Percentiles rank a stretch among this genome's conserved stretches.
Evolutionary conservation across 2,888 invertebrate genomes (phyloP).

Genomic region (Chymomyza fuscimana): DNA sequence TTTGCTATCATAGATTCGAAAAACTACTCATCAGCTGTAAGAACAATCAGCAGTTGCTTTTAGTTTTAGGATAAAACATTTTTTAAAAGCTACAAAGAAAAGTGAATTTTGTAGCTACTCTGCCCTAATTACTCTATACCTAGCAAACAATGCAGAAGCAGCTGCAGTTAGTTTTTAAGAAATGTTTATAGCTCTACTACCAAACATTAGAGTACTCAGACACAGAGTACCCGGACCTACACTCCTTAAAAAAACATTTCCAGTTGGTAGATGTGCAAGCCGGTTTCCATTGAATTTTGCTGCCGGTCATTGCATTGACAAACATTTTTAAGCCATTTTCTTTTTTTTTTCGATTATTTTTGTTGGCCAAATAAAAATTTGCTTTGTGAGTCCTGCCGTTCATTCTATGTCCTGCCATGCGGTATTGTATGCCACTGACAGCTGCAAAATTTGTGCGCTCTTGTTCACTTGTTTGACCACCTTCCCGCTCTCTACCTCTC

Average conservation of each 20-base stretch:
- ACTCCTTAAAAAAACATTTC: neutral
- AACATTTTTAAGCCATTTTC: conserved; percentile 45
- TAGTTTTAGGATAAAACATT: too few species aligned
- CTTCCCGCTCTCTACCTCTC: conserved; percentile 14
- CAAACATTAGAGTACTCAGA: neutral
- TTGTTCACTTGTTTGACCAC: conserved; percentile 63
- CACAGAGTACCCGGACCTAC: neutral
- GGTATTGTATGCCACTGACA: conserved; percentile 53
- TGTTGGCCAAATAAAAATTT: conserved; percentile 33
- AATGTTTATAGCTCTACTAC: neutral
- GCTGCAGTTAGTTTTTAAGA: neutral
- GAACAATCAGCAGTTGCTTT: too few species aligned
- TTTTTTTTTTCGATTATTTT: conserved; percentile 6
- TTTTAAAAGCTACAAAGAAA: too few species aligned
- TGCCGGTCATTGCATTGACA: conserved; percentile 46
- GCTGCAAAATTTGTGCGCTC: conserved; percentile 65
- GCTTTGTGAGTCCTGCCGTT: conserved; percentile 49
- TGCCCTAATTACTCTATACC: too few species aligned
- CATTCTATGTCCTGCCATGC: conserved; percentile 13
- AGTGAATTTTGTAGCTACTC: too few species aligned
- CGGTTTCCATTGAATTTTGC: neutral
- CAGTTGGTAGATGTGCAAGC: neutral
- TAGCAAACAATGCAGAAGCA: too few species aligned
- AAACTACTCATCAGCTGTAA: too few species aligned
- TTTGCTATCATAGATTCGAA: too few species aligned